A percentile compares a stretch with the other conserved stretches of the same genome.
Evolutionary conservation across 2,888 invertebrate genomes (phyloP).

Genomic region (Gnatocerus cornutus): DNA sequence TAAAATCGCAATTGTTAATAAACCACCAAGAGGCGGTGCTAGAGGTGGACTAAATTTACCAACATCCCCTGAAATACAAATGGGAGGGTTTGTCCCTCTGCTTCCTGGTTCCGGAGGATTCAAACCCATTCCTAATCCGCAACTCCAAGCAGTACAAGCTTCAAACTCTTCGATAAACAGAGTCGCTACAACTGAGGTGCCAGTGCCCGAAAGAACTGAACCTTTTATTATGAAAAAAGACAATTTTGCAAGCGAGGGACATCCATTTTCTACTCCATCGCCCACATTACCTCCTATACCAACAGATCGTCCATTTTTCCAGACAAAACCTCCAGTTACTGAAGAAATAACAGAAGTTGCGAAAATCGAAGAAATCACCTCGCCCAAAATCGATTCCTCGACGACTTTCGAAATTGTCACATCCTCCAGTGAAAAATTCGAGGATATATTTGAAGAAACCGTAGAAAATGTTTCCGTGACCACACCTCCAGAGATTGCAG

Average conservation of each 20-base stretch:
- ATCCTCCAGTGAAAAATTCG: slow-evolving; percentile 39
- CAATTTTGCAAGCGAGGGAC: slow-evolving; percentile 28
- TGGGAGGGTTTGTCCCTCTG: slow-evolving; percentile 85
- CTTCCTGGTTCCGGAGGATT: slow-evolving; percentile 84
- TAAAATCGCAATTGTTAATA: slow-evolving; percentile 66
- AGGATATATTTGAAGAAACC: slow-evolving; percentile 43
- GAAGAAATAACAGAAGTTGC: slow-evolving; percentile 9
- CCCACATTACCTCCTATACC: slow-evolving; percentile 35
- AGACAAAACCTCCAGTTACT: background rate
- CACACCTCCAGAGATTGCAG: background rate
- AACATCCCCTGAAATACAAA: slow-evolving; percentile 79
- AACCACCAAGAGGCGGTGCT: slow-evolving; percentile 50
- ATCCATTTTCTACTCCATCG: slow-evolving; percentile 51
- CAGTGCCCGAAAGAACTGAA: slow-evolving; percentile 9
- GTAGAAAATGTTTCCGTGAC: slow-evolving; percentile 5
- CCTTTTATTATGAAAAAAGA: slow-evolving; percentile 12
- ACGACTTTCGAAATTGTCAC: slow-evolving; percentile 17
- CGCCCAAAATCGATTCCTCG: slow-evolving; percentile 42
- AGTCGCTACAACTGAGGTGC: background rate
- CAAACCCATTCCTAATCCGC: slow-evolving; percentile 77
- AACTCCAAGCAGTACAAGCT: slow-evolving; percentile 44
- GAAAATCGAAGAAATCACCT: slow-evolving; percentile 40
- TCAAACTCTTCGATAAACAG: slow-evolving; percentile 6
- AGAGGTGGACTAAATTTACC: slow-evolving; percentile 54
- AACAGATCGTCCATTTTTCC: background rate